phyloP scores from a whole-genome alignment of 2,888 invertebrate species.

The Lamellibrachia columna region DNA sequence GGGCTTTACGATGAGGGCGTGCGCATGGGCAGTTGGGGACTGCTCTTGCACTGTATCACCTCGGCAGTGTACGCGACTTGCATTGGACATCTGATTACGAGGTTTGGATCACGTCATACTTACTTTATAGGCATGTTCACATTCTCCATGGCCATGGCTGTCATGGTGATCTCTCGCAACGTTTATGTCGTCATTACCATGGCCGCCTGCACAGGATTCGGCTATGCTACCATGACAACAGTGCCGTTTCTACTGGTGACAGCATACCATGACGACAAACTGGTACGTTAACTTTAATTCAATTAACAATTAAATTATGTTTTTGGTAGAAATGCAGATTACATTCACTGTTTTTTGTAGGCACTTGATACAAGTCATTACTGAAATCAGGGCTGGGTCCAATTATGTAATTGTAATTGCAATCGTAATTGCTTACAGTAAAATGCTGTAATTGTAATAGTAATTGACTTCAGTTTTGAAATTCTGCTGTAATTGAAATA shows the following conservation, averaged over 20 bases:
- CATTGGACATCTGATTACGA: slow-evolving; percentile 85
- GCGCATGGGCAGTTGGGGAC: slow-evolving; percentile 96
- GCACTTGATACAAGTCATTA: too few relatives aligned
- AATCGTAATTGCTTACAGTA: too few relatives aligned
- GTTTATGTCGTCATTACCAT: slow-evolving; percentile 80
- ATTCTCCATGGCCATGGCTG: slow-evolving; percentile 83
- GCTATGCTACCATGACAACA: slow-evolving; percentile 96
- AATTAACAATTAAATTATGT: background rate
- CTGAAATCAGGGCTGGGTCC: too few relatives aligned
- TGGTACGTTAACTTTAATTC: slow-evolving; percentile 72
- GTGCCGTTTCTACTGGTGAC: slow-evolving; percentile 95
- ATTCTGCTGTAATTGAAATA: too few relatives aligned
- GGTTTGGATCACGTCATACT: slow-evolving; percentile 66
- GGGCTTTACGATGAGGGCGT: slow-evolving; percentile 86
- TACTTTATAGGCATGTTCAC: slow-evolving; percentile 60
- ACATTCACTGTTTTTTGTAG: background rate
- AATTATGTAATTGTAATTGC: too few relatives aligned
- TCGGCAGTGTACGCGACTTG: slow-evolving; percentile 78
- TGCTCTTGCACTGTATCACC: slow-evolving; percentile 88
- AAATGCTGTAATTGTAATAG: too few relatives aligned
- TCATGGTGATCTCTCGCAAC: slow-evolving; percentile 84
- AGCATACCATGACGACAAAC: slow-evolving; percentile 90
- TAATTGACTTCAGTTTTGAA: too few relatives aligned
- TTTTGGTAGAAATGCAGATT: background rate
- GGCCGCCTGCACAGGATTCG: slow-evolving; percentile 91